phyloP scores from a whole-genome alignment of 2,797 vertebrate species.

The Tamandua tetradactyla region DNA sequence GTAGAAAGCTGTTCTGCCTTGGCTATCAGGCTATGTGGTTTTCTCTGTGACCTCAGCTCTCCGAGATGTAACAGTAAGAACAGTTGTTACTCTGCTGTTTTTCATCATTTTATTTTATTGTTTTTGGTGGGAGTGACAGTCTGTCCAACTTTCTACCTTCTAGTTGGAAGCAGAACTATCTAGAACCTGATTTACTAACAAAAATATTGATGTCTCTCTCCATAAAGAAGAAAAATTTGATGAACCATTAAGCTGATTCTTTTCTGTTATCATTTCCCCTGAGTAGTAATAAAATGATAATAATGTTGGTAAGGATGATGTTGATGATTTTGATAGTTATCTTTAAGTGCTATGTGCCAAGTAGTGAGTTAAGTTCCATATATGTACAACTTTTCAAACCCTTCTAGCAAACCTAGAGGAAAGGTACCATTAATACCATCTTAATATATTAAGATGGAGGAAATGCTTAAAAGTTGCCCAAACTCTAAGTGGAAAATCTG shows the following conservation, averaged over 20 bases:
- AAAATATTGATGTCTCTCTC: background rate
- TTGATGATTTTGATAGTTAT: background rate
- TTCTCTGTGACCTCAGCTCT: background rate
- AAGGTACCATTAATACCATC: background rate
- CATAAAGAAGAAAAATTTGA: background rate
- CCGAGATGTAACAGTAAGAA: background rate
- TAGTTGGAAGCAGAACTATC: background rate
- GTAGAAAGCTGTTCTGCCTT: background rate
- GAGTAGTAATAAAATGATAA: background rate
- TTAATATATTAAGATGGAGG: no score
- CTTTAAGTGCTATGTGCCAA: background rate
- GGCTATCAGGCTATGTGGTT: background rate
- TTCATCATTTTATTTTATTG: background rate
- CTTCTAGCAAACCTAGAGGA: background rate
- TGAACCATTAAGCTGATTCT: background rate
- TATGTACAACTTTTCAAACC: background rate
- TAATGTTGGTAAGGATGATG: background rate
- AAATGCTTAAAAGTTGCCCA: background rate
- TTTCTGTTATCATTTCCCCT: background rate
- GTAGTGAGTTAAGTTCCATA: background rate
- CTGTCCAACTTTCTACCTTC: background rate
- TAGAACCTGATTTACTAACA: background rate
- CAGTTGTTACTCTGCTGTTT: background rate
- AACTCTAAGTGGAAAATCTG: background rate
- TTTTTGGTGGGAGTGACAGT: background rate